A percentile compares a stretch with the other conserved stretches of the same genome.
Conservation (phyloP, 1,140 invertebrate species). For the Phymastichus coffea region DNA sequence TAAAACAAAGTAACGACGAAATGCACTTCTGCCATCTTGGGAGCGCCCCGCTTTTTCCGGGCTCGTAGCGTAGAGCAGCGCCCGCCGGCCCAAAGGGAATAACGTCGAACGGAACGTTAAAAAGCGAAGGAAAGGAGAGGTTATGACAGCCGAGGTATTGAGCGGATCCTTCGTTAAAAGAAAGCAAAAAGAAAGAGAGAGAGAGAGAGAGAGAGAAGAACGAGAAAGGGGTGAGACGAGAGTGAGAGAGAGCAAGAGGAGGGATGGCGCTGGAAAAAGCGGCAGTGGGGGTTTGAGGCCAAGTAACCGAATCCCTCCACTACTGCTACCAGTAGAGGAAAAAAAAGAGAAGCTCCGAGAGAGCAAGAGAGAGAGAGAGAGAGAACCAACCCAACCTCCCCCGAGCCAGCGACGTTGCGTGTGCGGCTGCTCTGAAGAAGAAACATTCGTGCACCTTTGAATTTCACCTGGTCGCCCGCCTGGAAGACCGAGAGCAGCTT, state of each 20-base stretch:
- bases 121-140: slow-evolving; percentile 47
- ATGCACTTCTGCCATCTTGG: slow-evolving; percentile 44
- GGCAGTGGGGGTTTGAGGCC: slow-evolving; percentile 43
- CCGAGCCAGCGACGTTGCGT: too few species aligned
- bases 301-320: slow-evolving; percentile 55
- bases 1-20: slow-evolving; percentile 58
- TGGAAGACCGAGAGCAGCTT: too few species aligned
- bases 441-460: too few species aligned
- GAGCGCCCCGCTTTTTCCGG: neutral
- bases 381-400: too few species aligned
- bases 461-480: too few species aligned
- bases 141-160: slow-evolving; percentile 58
- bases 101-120: slow-evolving; percentile 54
- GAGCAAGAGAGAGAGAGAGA: too few species aligned
- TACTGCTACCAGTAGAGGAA: slow-evolving; percentile 38
- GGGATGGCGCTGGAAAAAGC: slow-evolving; percentile 30
- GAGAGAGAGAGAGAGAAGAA: slow-evolving; percentile 24
- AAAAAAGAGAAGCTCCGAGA: slow-evolving; percentile 43
- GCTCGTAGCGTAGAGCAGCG: neutral
- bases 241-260: slow-evolving; percentile 18
- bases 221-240: slow-evolving; percentile 24
- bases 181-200: slow-evolving; percentile 37
- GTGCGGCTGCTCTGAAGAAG: too few species aligned
- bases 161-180: slow-evolving; percentile 57
- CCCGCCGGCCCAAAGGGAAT: slow-evolving; percentile 44